Percentiles rank a stretch among this genome's conserved stretches.
Conservation (phyloP, 1,140 invertebrate genomes). For the Zophobas atratus region DNA sequence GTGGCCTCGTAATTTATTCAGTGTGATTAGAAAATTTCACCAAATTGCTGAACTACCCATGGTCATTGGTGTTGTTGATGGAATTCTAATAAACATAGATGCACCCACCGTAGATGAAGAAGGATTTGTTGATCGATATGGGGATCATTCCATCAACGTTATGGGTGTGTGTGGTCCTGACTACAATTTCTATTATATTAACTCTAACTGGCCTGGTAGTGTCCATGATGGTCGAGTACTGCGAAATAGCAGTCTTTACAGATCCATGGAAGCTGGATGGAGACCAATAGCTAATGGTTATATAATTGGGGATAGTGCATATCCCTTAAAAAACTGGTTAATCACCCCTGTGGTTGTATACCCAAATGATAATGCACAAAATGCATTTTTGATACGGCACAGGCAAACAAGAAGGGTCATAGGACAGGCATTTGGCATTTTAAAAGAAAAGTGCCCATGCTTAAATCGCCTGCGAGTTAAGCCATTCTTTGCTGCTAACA, state of each 20-base stretch:
- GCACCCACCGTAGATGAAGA: constrained; percentile 29
- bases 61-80: constrained; percentile 29
- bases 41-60: constrained; percentile 20
- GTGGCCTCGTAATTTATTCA: not conserved
- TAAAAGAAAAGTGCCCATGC: constrained; percentile 47
- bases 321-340: constrained; percentile 33
- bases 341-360: constrained; percentile 17
- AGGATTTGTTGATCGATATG: constrained; percentile 39
- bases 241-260: constrained; percentile 2
- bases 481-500: constrained; percentile 45
- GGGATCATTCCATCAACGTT: constrained; percentile 47
- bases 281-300: constrained; percentile 24
- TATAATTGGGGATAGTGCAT: constrained; percentile 30
- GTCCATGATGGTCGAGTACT: constrained; percentile 21
- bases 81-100: constrained; percentile 1
- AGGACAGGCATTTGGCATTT: constrained; percentile 34
- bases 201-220: constrained; percentile 40
- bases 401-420: constrained; percentile 39
- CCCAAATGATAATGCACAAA: not conserved
- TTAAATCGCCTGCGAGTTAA: constrained; percentile 5
- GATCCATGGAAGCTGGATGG: constrained; percentile 10
- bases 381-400: constrained; percentile 20
- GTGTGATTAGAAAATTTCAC: constrained; percentile 11
- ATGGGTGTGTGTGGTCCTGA: constrained; percentile 42
- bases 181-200: constrained; percentile 27